Conservation (phyloP, 2,888 invertebrate species). For the Parochlus steinenii region DNA sequence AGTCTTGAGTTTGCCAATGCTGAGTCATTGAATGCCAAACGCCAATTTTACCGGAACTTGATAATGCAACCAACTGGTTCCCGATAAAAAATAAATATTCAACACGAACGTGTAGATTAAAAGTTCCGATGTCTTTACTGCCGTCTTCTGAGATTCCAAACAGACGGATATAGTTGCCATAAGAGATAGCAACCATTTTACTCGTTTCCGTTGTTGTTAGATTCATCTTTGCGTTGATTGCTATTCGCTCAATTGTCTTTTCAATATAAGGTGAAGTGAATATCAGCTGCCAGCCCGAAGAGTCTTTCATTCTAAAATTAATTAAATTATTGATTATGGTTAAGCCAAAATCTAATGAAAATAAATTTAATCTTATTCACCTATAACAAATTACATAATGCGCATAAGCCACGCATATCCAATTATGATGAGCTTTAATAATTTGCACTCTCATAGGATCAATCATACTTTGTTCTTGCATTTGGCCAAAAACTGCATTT, state of each 20-base stretch:
- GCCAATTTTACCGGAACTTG: slow-evolving; percentile 83
- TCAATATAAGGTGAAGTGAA: slow-evolving; percentile 90
- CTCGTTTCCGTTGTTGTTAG: slow-evolving; percentile 36
- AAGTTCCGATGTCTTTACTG: slow-evolving; percentile 62
- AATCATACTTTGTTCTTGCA: slow-evolving; percentile 43
- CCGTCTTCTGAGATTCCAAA: slow-evolving; percentile 71
- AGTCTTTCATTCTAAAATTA: slow-evolving; percentile 63
- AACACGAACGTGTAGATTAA: slow-evolving; percentile 80
- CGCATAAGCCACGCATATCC: slow-evolving; percentile 92
- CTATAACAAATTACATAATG: slow-evolving; percentile 91
- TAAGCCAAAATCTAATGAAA: slow-evolving; percentile 1
- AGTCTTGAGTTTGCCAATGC: slow-evolving; percentile 96
- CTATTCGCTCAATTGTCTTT: slow-evolving; percentile 75
- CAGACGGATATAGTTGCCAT: slow-evolving; percentile 54
- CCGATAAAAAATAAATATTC: slow-evolving; percentile 96
- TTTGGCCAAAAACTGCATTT: slow-evolving; percentile 47
- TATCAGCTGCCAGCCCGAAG: slow-evolving; percentile 89
- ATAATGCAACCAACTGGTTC: slow-evolving; percentile 90
- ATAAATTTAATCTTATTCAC: too few relatives aligned
- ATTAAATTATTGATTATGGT: slow-evolving; percentile 13
- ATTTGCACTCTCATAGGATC: slow-evolving; percentile 81
- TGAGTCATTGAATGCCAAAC: slow-evolving; percentile 99
- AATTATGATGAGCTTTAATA: slow-evolving; percentile 93
- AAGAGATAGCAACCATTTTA: slow-evolving; percentile 73
- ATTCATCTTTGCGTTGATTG: slow-evolving; percentile 56